A percentile compares a stretch with the other conserved stretches of the same genome.
phyloP scores from a whole-genome alignment of 2,888 invertebrate species.

The Gandaritis pyraliata region DNA sequence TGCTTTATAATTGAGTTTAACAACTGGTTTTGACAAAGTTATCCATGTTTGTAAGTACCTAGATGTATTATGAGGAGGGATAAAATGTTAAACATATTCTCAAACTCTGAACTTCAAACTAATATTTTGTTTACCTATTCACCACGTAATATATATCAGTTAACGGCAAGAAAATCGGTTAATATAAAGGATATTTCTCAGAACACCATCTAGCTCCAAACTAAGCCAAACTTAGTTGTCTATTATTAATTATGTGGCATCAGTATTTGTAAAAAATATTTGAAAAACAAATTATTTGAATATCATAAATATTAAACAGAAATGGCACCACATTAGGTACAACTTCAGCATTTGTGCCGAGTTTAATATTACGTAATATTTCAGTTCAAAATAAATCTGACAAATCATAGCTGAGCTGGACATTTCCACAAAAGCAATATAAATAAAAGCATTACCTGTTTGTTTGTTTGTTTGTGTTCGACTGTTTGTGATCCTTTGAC shows the following conservation, averaged over 20 bases:
- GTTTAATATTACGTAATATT: no score
- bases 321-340: no score
- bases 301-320: no score
- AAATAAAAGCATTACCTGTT: slow-evolving; percentile 12
- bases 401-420: slow-evolving; percentile 9
- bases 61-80: not conserved
- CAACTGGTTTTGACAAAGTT: slow-evolving; percentile 3
- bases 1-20: slow-evolving; percentile 33
- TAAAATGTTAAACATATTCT: not conserved
- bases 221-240: no score
- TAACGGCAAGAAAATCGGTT: not conserved
- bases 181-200: no score
- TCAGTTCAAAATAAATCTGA: no score
- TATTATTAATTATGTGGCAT: no score
- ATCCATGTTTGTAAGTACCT: not conserved
- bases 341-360: no score
- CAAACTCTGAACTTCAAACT: not conserved
- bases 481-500: slow-evolving; percentile 26
- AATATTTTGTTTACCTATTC: not conserved
- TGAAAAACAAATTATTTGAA: no score
- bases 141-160: not conserved
- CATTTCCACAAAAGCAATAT: slow-evolving; percentile 17
- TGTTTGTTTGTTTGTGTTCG: slow-evolving; percentile 15
- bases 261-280: no score
- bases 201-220: no score